Conservation (phyloP, 2,888 invertebrate genomes). For the Frankliniella intonsa region DNA sequence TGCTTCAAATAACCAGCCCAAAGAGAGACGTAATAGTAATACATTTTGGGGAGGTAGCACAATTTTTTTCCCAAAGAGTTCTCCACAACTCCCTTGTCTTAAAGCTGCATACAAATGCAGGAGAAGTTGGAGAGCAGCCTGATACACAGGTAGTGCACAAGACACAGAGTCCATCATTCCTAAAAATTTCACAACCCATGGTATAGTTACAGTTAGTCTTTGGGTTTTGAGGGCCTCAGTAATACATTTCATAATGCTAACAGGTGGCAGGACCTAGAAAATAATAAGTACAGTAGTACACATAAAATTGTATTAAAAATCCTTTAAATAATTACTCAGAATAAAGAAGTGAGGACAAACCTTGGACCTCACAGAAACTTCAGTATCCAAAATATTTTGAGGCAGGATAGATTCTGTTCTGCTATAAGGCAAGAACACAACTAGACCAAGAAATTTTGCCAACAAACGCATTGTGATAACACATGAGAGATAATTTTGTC, state of each 20-base stretch:
- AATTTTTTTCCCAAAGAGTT: not conserved
- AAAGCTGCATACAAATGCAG: not conserved
- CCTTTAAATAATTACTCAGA: not conserved
- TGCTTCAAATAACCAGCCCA: conserved; percentile 10
- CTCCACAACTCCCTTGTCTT: not conserved
- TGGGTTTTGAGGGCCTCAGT: not conserved
- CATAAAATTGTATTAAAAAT: not conserved
- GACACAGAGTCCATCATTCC: conserved; percentile 21
- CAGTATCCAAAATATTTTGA: not conserved
- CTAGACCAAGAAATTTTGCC: not conserved
- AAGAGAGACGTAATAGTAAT: not conserved
- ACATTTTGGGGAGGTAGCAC: not conserved
- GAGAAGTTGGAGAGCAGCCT: not conserved
- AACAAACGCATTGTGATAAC: not conserved
- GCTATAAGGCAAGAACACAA: conserved; percentile 3
- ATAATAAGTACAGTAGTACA: not conserved
- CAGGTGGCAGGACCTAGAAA: not conserved
- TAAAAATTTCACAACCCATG: conserved; percentile 12
- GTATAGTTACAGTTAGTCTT: not conserved
- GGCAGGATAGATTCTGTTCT: not conserved
- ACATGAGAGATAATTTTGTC: not conserved
- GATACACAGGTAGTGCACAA: not conserved
- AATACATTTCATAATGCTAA: not conserved
- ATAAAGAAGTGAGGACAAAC: not conserved
- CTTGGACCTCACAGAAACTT: conserved; percentile 17